Conservation (phyloP, 1,140 invertebrate genomes). For the Penaeus japonicus region DNA sequence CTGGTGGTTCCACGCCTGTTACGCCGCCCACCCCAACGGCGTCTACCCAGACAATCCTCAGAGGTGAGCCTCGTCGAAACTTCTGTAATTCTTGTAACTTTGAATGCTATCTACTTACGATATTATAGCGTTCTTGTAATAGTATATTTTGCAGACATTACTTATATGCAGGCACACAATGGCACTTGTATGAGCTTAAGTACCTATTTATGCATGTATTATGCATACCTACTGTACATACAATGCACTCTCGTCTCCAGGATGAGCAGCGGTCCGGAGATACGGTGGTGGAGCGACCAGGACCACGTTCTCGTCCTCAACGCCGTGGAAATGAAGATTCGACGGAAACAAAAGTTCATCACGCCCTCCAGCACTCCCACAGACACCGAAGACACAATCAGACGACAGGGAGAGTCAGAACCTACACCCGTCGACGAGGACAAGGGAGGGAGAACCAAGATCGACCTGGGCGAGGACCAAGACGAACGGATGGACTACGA, state of each 20-base stretch:
- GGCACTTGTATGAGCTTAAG: no score
- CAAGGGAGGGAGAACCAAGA: no score
- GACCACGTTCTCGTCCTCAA: slow-evolving; percentile 37
- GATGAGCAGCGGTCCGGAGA: neutral
- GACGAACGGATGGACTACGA: neutral
- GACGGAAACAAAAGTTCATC: neutral
- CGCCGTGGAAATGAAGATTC: slow-evolving; percentile 36
- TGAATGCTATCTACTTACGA: no score
- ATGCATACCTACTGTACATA: no score
- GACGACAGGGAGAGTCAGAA: neutral
- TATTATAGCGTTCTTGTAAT: no score
- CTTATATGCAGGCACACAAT: no score
- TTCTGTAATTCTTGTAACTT: neutral
- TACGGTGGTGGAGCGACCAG: slow-evolving; percentile 37
- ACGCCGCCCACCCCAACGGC: slow-evolving; percentile 61
- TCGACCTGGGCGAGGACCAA: neutral
- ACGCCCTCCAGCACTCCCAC: no score
- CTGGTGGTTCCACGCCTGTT: slow-evolving; percentile 63
- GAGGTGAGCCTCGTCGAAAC: neutral
- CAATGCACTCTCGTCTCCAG: neutral
- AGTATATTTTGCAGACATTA: no score
- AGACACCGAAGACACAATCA: neutral
- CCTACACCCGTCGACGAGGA: neutral
- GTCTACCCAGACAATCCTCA: slow-evolving; percentile 51
- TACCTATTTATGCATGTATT: no score